Conservation (phyloP, 1,140 invertebrate genomes). For the Centruroides vittatus region DNA sequence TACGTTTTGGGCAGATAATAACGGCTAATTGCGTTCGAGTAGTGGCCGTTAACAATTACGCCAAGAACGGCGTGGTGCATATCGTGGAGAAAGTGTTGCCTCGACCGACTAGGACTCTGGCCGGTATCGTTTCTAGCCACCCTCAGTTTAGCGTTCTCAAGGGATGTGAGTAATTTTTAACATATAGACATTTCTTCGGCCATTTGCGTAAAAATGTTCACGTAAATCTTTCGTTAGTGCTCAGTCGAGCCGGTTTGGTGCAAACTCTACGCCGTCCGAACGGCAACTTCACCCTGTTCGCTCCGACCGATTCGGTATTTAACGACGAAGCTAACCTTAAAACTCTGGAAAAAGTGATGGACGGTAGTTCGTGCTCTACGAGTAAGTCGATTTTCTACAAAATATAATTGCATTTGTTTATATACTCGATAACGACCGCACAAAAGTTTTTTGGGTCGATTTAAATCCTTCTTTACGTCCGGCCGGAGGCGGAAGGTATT, state of each 20-base stretch:
- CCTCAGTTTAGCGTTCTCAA: conserved; percentile 36
- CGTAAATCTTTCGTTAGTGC: conserved; percentile 21
- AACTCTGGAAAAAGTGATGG: conserved; percentile 24
- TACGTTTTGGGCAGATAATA: conserved; percentile 14
- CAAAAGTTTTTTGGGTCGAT: too few relatives aligned
- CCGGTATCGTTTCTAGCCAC: conserved; percentile 33
- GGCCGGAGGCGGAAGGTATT: too few relatives aligned
- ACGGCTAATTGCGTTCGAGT: conserved; percentile 32
- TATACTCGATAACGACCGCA: too few relatives aligned
- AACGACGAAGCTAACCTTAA: conserved; percentile 9
- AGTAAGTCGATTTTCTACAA: conserved; percentile 1
- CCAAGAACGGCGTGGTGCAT: conserved; percentile 39
- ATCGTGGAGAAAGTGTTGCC: conserved; percentile 34
- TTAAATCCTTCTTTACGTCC: too few relatives aligned
- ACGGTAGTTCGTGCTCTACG: conserved; percentile 19
- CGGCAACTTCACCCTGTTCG: conserved; percentile 36
- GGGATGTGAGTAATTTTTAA: conserved; percentile 27
- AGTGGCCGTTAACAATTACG: conserved; percentile 29
- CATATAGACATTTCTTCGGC: neutral
- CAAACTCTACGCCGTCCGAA: conserved; percentile 27
- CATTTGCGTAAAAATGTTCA: conserved; percentile 5
- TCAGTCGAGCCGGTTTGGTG: conserved; percentile 29
- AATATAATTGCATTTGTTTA: too few relatives aligned
- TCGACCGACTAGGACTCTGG: conserved; percentile 33
- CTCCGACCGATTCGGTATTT: conserved; percentile 34